Base-by-base conservation (phyloP, 2,888 invertebrate species). In the Isotomurus palustris region DNA sequence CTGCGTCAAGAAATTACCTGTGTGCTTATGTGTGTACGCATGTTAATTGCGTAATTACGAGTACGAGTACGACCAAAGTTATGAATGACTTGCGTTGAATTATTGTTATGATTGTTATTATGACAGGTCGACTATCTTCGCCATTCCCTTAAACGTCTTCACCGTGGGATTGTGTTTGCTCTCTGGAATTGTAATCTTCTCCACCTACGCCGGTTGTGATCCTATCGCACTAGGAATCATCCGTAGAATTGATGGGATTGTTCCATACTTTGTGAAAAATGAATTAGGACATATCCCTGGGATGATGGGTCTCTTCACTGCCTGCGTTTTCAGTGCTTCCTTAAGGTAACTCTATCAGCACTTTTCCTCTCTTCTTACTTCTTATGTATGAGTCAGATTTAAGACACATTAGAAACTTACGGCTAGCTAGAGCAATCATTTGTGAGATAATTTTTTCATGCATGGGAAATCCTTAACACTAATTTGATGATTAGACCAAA, bases 281-380 rank as follows among this genome's bases (percentile, higher is more conserved):
- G 60, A 68, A 45, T 29, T 70, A 1, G 54, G 53, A 8, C 58
- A 63, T 17, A 32, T 66, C 8, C 68, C 68, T 1, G 70, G 70
- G 22, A 66, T 70, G 67, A 64, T 70, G 62, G 70, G 70, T 41
- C 41, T 70, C 2, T 70, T 70, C 53, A 67, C 67, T 4, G 64
- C 70, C 1, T 68, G 68, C 36, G 67, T 70, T 2, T 70, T 70
- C 53, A 64, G 64, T 48, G 70, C 70, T 17, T 64, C 68, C n/a
- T 49, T 70, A 21, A 70, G 69, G 69, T 70, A 58, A 25, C n/a
- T n/a, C n/a, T n/a, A n/a, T n/a, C n/a, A n/a, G n/a, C n/a, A n/a
- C n/a, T n/a, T n/a, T n/a, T n/a, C n/a, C n/a, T n/a, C n/a, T n/a
- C n/a, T n/a, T n/a, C n/a, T n/a, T n/a, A n/a, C n/a, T n/a, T n/a